Percentiles rank a stretch among this genome's conserved stretches.
These are phyloP conservation scores for Eristalis intricaria DNA, from an alignment of 2,888 invertebrate genomes.

Conservation along the genomic window DNA sequence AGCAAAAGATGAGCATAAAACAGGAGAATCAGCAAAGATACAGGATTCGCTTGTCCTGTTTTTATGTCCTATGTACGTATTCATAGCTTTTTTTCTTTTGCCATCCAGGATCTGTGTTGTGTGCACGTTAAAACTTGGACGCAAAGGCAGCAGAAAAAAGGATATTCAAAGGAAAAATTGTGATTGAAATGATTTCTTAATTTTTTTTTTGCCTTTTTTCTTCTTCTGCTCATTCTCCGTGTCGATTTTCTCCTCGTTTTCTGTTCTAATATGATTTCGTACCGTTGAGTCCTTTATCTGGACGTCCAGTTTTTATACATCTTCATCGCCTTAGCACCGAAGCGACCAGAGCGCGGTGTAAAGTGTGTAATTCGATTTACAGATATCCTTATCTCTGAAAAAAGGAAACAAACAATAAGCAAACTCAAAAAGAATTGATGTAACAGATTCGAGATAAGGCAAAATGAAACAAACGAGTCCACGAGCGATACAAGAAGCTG, in stretches of 20 bases:
- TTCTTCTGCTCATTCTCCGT: background rate
- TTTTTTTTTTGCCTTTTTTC: background rate
- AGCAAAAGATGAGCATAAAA: slow-evolving; percentile 60
- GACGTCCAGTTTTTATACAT: slow-evolving; percentile 14
- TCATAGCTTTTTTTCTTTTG: background rate
- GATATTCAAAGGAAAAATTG: slow-evolving; percentile 18
- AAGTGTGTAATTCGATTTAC: slow-evolving; percentile 48
- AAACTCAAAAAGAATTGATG: slow-evolving; percentile 37
- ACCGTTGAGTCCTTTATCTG: slow-evolving; percentile 27
- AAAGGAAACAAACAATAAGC: slow-evolving; percentile 20
- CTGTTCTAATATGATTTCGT: slow-evolving; percentile 34
- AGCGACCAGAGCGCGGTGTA: background rate
- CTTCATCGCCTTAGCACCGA: slow-evolving; percentile 4
- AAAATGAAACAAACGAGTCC: slow-evolving; percentile 17
- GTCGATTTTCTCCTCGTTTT: background rate
- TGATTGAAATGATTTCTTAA: slow-evolving; percentile 49
- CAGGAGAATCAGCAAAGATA: slow-evolving; percentile 57
- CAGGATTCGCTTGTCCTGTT: slow-evolving; percentile 8
- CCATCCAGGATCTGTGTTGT: slow-evolving; percentile 6
- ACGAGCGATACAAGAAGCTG: background rate
- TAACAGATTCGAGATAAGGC: slow-evolving; percentile 11
- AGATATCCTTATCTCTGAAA: slow-evolving; percentile 42
- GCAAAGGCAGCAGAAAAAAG: slow-evolving; percentile 4
- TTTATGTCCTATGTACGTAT: background rate
- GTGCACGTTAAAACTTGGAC: slow-evolving; percentile 27